Evolutionary conservation across 1,140 invertebrate species (phyloP), one percentile per base, ranked within the genome.

Genomic region (Cyclargus thomasi): DNA sequence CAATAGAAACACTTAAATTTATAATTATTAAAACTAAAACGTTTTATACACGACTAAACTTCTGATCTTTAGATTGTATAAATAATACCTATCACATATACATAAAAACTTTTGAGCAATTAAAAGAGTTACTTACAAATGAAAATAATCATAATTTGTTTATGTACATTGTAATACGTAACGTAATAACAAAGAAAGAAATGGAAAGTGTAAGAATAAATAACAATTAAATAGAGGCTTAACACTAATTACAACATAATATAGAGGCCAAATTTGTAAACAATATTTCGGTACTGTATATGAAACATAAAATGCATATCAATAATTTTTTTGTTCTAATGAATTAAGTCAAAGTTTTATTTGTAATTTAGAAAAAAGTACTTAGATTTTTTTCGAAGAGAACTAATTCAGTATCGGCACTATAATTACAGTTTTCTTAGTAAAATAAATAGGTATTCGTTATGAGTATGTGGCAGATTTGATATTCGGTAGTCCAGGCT

Each of bases 1-100:
- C 71, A 77, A 71, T 72, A 67, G 63, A 62, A 47, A 64, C 65
- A 69, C 53, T 65, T 67, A 23, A 65, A 63, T 18, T 23, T 21
- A 53, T 23, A 11, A 53, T 6, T 20, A 1, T 18, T 11, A 20
- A 59, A 20, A 11, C 20, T 59, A 59, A 10, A 23, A 22, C 14
- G 22, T 35, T 8, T 21, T 18, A 36, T 39, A 67, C 62, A 35
- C 20, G 18, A 39, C 62, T 22, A 55, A 63, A 16, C 8, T 63
- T 29, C n/a, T 29, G 11, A 47, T 47, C 39, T 20, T 59, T 8
- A 20, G 55, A 59, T 11, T 20, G 20, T 59, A 22, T n/a, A 22
- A 18, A 18, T 18, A 6, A 59, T 59, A 18, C n/a, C 5, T 59
- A 59, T 17, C 18, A 20, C 14, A 64, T 11, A 47, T 29, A 16